A percentile compares a stretch with the other conserved stretches of the same genome.
Evolutionary conservation across 2,113 vertebrate species (phyloP).

Genomic region (Prinia subflava): DNA sequence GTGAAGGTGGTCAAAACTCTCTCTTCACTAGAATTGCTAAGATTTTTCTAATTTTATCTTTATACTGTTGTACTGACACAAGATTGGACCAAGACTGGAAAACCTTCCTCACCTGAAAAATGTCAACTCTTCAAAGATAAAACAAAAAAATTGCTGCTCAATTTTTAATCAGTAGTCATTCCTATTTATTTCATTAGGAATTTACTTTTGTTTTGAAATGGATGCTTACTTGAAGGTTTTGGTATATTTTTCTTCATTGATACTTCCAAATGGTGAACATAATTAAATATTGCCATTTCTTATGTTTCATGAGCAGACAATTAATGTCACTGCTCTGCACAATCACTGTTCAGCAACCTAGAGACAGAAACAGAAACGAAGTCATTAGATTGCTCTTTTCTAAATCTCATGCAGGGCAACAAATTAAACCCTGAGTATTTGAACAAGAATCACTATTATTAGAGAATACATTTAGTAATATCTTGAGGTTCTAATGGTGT

Average conservation of each 20-base stretch:
- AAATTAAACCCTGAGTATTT: not conserved
- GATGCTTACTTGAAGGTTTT: not conserved
- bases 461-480: not conserved
- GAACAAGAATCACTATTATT: not conserved
- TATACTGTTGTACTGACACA: not conserved
- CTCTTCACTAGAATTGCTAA: not conserved
- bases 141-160: not conserved
- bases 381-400: not conserved
- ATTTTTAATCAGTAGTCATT: not conserved
- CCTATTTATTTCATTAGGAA: not conserved
- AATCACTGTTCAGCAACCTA: not conserved
- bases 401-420: not conserved
- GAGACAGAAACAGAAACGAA: not conserved
- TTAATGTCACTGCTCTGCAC: not conserved
- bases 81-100: not conserved
- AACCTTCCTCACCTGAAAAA: not conserved
- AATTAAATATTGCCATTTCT: not conserved
- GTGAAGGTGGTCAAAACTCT: not conserved
- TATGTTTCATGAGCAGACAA: not conserved
- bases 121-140: not conserved
- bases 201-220: not conserved
- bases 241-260: not conserved
- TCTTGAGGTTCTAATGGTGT: not conserved
- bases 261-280: not conserved
- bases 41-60: not conserved